Base-by-base conservation (phyloP, 2,888 invertebrate species). In the Idaea aversata region DNA sequence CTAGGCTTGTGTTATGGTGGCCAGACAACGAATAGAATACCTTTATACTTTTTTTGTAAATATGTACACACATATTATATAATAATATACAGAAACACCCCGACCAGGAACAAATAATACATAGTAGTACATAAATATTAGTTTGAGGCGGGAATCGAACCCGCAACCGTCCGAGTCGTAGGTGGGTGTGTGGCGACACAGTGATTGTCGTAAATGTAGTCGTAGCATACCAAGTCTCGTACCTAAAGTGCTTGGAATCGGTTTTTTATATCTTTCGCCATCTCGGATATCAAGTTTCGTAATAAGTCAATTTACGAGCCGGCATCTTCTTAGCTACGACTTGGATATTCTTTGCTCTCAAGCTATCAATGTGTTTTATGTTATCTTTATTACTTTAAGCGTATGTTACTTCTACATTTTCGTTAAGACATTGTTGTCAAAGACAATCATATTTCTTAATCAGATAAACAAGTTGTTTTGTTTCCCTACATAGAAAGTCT, bases 361-460 rank as follows among this genome's bases (percentile, higher is more conserved):
- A 6, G 47, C 47, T 13, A 47, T 47, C 47, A n/a, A 57, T 63
- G 13, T 63, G 34, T 59, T 10, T n/a, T 34, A 62, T 57, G n/a
- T 62, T 10, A 13, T 13, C 47, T 10, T 47, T 47, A 47, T 13
- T 47, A 47, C 47, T 47, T 10, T 4, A 13, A 47, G 47, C 7
- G 47, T 47, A 47, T 47, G 47, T 47, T 47, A 5, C 47, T 47
- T 47, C 0, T 47, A 13, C 13, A 47, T 47, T 13, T 47, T 47
- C 47, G 7, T 13, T 47, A 47, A 47, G 10, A 13, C 47, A 47
- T 47, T 47, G 47, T 47, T 47, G 10, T 47, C 47, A 47, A 10
- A 47, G 7, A 13, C 47, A 47, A 47, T 47, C 7, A 13, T 47
- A 47, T 47, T 47, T 0, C 13, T 13, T 47, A 5, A 13, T 25